A percentile compares a stretch with the other conserved stretches of the same genome.
These are phyloP conservation scores for Lagorchestes hirsutus DNA, from an alignment of 2,797 vertebrate species.

Conservation along the genomic window DNA sequence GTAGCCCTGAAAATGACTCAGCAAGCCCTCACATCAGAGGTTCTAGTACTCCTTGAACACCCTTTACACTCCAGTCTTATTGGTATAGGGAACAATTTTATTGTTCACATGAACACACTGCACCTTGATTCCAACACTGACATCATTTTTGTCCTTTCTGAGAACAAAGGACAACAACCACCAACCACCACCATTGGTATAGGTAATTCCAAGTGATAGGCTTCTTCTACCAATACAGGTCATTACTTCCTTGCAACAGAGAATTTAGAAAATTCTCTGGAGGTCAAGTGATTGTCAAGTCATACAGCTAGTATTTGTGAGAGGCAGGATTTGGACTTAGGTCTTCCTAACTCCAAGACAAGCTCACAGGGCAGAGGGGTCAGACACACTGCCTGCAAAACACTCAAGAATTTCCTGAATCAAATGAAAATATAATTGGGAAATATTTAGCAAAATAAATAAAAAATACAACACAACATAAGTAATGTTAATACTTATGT, in stretches of 20 bases:
- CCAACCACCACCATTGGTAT: neutral
- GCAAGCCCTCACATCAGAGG: neutral
- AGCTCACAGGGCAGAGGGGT: neutral
- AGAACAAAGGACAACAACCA: neutral
- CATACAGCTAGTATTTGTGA: neutral
- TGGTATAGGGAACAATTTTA: neutral
- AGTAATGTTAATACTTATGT: neutral
- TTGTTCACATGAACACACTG: neutral
- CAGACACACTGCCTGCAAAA: neutral
- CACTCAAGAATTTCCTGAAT: neutral
- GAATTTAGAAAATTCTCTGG: neutral
- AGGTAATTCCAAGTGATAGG: neutral
- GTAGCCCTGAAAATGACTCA: neutral
- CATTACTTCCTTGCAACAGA: neutral
- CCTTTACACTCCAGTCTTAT: neutral
- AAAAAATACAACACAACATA: neutral
- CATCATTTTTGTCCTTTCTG: neutral
- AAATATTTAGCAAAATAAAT: neutral
- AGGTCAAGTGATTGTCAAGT: neutral
- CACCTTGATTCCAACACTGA: neutral
- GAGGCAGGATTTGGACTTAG: neutral
- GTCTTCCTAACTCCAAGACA: neutral
- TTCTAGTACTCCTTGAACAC: neutral
- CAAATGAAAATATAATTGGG: neutral
- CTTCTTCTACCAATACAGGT: neutral